These are phyloP conservation scores for Basileuterus tristriatus DNA, from an alignment of 2,797 vertebrate species.

Conservation along the genomic window DNA sequence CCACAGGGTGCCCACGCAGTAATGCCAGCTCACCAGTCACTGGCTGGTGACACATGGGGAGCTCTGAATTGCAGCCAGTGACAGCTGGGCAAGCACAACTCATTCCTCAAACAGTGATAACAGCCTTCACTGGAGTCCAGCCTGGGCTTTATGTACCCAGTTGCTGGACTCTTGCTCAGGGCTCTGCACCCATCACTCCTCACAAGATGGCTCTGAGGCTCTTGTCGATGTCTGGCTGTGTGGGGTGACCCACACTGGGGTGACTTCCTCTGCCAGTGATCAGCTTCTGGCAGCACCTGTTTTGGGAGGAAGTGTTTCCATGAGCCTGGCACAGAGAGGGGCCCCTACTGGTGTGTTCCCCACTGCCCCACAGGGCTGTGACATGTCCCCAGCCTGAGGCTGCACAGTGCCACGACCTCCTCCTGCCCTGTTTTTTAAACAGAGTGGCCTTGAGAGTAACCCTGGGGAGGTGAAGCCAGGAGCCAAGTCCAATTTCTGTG, in stretches of 20 bases:
- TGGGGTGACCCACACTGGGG: fast-evolving
- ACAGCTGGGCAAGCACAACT: slow-evolving; percentile 14
- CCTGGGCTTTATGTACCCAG: not conserved
- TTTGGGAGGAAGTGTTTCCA: not conserved
- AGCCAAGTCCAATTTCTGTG: not conserved
- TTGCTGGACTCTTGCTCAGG: not conserved
- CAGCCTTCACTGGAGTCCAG: not conserved
- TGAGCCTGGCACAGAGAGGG: not conserved
- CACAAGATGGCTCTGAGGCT: not conserved
- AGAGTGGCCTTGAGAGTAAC: not conserved
- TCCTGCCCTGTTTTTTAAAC: not conserved
- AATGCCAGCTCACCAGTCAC: not conserved
- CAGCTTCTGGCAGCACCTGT: not conserved
- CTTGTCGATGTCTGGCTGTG: not conserved
- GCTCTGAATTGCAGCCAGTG: not conserved
- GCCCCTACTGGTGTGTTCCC: not conserved
- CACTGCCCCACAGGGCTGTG: fast-evolving
- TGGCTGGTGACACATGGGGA: not conserved
- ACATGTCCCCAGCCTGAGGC: not conserved
- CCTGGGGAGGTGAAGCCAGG: fast-evolving
- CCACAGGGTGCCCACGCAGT: fast-evolving
- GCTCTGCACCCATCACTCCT: not conserved
- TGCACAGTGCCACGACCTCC: not conserved
- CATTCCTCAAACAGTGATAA: slow-evolving; percentile 33
- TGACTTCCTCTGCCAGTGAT: fast-evolving